These are phyloP conservation scores for Euwallacea fornicatus DNA, from an alignment of 1,140 invertebrate genomes.

Conservation along the genomic window DNA sequence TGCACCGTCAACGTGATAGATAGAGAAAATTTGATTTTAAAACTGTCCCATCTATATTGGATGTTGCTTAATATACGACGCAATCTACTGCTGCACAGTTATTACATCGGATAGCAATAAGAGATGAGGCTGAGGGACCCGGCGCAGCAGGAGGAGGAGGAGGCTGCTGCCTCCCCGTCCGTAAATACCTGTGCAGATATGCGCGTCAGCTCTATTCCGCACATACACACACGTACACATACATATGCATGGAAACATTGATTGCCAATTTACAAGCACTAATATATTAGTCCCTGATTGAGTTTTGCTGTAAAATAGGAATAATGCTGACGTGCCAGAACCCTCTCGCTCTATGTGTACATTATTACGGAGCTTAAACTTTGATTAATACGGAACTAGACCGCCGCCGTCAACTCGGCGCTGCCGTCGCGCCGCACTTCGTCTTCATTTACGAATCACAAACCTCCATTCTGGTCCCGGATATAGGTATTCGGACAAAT, in stretches of 20 bases:
- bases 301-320: slow-evolving; percentile 56
- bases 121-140: slow-evolving; percentile 15
- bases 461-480: slow-evolving; percentile 12
- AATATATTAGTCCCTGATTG: slow-evolving; percentile 56
- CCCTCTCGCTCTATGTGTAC: slow-evolving; percentile 43
- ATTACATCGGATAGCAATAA: slow-evolving; percentile 44
- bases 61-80: slow-evolving; percentile 55
- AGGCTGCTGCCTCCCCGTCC: slow-evolving; percentile 17
- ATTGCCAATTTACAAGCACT: slow-evolving; percentile 56
- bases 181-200: slow-evolving; percentile 35
- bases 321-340: slow-evolving; percentile 54
- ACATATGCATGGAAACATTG: slow-evolving; percentile 57
- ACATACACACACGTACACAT: slow-evolving; percentile 45
- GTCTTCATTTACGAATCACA: slow-evolving; percentile 48
- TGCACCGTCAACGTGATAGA: slow-evolving; percentile 49
- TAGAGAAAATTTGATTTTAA: slow-evolving; percentile 56
- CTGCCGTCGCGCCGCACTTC: slow-evolving; percentile 40
- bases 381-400: slow-evolving; percentile 53
- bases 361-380: slow-evolving; percentile 56
- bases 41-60: slow-evolving; percentile 54
- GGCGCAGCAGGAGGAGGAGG: slow-evolving; percentile 6
- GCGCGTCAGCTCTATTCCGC: slow-evolving; percentile 28
- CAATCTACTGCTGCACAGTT: slow-evolving; percentile 51
- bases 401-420: slow-evolving; percentile 41
- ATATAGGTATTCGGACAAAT: slow-evolving; percentile 27